Base-by-base conservation (phyloP, 2,113 vertebrate species). In the Gnathonemus longibarbis region DNA sequence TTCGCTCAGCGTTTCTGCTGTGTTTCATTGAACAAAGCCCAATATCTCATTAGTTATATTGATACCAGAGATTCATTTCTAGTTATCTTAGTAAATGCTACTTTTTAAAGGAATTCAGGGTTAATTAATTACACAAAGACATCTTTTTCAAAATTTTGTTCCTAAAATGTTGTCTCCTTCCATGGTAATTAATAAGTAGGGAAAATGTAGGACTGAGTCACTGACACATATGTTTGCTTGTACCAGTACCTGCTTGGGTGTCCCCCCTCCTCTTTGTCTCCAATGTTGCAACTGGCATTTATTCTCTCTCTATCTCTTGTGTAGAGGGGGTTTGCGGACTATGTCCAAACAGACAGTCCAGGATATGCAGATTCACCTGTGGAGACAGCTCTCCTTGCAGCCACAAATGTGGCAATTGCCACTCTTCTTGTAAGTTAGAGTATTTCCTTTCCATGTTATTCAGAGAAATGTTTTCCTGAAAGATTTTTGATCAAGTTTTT, bases 241-340 rank as follows among this genome's bases (percentile, higher is more conserved):
- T 70, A 70, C n/a, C 8, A 10, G 8, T 27, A 31, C n/a, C 62
- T 70, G n/a, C n/a, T 10, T 70, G 62, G n/a, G n/a, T 70, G n/a
- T 27, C 74, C 46, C 46, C 27, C 13, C 11, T 56, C 5, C 31
- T 80, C 11, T 11, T 19, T 10, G 8, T 80, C 31, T 31, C 17
- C 3, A 7, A 6, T 13, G 35, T 80, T 80, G 27, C 27, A 31
- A 31, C 15, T 80, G 39, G 1, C 17, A 48, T 85, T 85, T n/a
- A 85, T 85, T 10, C 21, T 58, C 88, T 58, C 92, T 62, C 89
- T 17, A 86, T 92, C 48, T 70, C 27, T 84, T 89, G 92, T 93
- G 7, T 50, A 98, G 98, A 97, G 97, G 8, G 98, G 98, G 8
- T 98, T 99, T 94, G 96, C 95, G 90, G 94, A 92, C 88, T 97